Base-by-base conservation (phyloP, 2,888 invertebrate genomes). In the Brenthis hecate region DNA sequence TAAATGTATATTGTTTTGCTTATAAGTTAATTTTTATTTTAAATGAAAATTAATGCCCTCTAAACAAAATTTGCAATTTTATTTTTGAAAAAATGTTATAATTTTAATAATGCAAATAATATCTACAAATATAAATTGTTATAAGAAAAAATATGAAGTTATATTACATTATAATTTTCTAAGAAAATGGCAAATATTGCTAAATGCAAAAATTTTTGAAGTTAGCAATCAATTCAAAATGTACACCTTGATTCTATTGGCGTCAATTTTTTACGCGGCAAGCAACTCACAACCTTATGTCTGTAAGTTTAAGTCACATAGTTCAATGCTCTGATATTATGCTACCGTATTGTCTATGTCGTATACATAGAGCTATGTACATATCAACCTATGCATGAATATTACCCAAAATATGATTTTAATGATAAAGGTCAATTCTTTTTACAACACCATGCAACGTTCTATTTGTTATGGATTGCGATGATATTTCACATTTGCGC, bases 291-390 rank as follows among this genome's bases (percentile, higher is more conserved):
- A 77, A 83, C 84, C 85, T 85, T 89, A 84, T 75, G 13, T 0
- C 6, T 16, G 71, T 69, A 23, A 0, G 0, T 13, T 51, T 81
- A 88, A 82, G 85, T 77, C 76, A 75, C 78, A 85, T 74, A 81
- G 78, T 87, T 69, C 75, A 81, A 79, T 80, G 76, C 73, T 74
- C 71, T 67, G 50, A 67, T 67, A 76, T 76, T 80, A 78, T 73
- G 81, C 77, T 81, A 81, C 79, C 77, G 80, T 83, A 81, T 80
- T 81, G 79, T 80, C 82, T 79, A 79, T 78, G 76, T 77, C 72
- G 66, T 74, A 75, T 75, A 73, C 80, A 83, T 85, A 86, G 84
- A 88, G 76, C 83, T 85, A 83, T 84, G 81, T 87, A 86, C 83
- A 85, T 85, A 85, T 74, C 75, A 77, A 76, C 77, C 77, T 80